Evolutionary conservation across 2,113 vertebrate species (phyloP).

Genomic region (Paramisgurnus dabryanus): DNA sequence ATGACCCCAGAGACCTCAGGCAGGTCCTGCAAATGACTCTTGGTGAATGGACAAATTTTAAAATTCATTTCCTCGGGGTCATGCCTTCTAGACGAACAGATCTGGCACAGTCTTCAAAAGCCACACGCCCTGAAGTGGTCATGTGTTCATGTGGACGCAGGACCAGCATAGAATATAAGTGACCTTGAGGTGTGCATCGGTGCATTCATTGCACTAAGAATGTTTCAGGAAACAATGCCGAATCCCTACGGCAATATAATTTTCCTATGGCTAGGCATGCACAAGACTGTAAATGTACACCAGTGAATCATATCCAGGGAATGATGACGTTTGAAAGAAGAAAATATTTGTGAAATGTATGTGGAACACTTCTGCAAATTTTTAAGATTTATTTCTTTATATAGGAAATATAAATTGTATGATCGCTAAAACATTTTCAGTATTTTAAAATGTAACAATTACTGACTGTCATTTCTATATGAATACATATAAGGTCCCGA

Average conservation of each 20-base stretch:
- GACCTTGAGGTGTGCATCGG: conserved; percentile 15
- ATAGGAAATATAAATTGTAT: background rate
- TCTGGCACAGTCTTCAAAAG: background rate
- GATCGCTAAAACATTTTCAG: background rate
- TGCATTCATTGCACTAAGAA: background rate
- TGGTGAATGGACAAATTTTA: conserved; percentile 74
- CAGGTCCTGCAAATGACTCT: conserved; percentile 71
- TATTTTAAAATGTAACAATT: background rate
- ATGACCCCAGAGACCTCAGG: conserved; percentile 68
- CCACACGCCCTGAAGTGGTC: conserved; percentile 5
- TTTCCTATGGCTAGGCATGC: background rate
- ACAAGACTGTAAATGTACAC: conserved; percentile 16
- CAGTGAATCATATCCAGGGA: conserved; percentile 6
- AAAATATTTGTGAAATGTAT: conserved; percentile 10
- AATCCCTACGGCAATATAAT: background rate
- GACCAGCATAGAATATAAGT: background rate
- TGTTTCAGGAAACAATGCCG: conserved; percentile 15
- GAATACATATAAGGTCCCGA: background rate
- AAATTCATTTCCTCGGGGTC: conserved; percentile 70
- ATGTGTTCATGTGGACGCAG: conserved; percentile 5
- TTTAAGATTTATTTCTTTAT: conserved; percentile 1
- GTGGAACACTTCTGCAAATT: conserved; percentile 3
- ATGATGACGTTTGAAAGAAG: conserved; percentile 10
- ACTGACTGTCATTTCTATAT: background rate
- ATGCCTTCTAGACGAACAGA: conserved; percentile 26